A percentile compares a stretch with the other conserved stretches of the same genome.
Conservation (phyloP, 2,113 vertebrate species). For the Pica pica region DNA sequence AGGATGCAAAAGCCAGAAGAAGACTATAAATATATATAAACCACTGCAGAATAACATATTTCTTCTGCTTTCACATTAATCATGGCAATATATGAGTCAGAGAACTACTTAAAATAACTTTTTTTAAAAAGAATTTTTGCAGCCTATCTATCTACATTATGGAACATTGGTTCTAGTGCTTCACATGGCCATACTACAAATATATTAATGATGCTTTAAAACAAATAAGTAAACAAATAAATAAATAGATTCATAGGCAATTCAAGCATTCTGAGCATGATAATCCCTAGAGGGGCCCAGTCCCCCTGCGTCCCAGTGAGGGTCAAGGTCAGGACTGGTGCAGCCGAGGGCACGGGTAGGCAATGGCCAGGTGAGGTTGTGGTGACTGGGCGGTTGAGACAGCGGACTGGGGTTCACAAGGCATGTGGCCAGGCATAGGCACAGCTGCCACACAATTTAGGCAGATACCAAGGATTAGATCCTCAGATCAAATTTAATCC, state of each 20-base stretch:
- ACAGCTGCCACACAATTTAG: not conserved
- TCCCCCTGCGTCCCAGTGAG: not conserved
- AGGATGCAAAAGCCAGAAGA: not conserved
- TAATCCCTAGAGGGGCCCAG: not conserved
- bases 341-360: accelerated
- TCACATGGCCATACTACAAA: not conserved
- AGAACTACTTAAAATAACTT: not conserved
- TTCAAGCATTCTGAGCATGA: not conserved
- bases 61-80: not conserved
- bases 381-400: not conserved
- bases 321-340: not conserved
- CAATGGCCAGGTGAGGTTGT: not conserved
- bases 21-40: not conserved
- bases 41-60: not conserved
- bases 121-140: not conserved
- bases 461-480: not conserved
- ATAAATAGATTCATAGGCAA: not conserved
- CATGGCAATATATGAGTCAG: not conserved
- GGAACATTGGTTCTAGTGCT: not conserved
- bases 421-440: not conserved
- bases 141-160: accelerated
- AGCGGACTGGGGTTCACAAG: not conserved
- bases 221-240: not conserved
- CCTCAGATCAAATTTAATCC: not conserved
- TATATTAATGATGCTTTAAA: not conserved